Base-by-base conservation (phyloP, 2,113 vertebrate species). In the Microcebus jonahi region DNA sequence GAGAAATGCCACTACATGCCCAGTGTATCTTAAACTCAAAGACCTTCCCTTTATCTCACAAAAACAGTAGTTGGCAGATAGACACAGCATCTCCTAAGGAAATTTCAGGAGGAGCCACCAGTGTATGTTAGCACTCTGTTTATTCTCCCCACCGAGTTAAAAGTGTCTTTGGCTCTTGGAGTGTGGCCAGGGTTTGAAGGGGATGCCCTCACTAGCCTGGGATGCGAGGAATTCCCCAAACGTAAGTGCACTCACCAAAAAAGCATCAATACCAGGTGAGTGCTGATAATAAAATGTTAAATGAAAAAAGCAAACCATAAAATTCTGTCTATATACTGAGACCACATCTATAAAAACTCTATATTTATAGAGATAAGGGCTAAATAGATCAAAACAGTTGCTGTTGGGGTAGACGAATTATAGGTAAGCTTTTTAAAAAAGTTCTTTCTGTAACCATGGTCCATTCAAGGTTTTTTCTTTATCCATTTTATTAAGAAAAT, bases 191-290 rank as follows among this genome's bases (percentile, higher is more conserved):
- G 76, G 53, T 81, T 95, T 84, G 18, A 55, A 76, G 75, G 67
- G 34, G 59, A 42, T 39, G 3, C 3, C 76, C 45, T 77, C 39
- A 34, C 42, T 71, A 85, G 21, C 85, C 57, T 71, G 45, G 31
- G 27, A 71, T 29, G 25, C 34, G 88, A 94, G 76, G 76, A 95
- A 76, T 84, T 95, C 85, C 53, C 63, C 80, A 90, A 59, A 65
- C 39, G 48, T 13, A 15, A 73, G 45, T 31, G 20, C 6, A 53
- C 23, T 29, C 61, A 50, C 61, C 48, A 25, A 85, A 55, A 42
- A 70, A 93, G n/a, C 65, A 36, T 20, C 21, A 90, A 59, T 45
- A 17, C n/a, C 27, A 48, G n/a, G 68, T 29, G 92, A 61, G 55
- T 68, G 39, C 11, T 50, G 42, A 71, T 18, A 75, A 92, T 76